phyloP scores from a whole-genome alignment of 2,888 invertebrate genomes.

The Sylvicola fuscatus region DNA sequence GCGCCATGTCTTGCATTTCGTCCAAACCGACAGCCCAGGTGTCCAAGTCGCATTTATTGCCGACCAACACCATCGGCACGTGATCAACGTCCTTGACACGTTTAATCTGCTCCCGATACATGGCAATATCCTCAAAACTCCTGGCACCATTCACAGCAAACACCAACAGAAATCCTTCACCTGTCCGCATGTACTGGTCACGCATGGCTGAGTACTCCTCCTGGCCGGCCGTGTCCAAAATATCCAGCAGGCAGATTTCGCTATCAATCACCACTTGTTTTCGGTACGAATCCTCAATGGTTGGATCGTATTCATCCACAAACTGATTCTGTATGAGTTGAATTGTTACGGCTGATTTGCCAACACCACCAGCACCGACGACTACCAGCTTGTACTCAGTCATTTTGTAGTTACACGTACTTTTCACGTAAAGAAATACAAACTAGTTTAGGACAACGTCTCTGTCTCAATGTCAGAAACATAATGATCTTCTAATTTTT shows the following conservation, averaged over 20 bases:
- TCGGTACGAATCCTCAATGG: slow-evolving; percentile 97
- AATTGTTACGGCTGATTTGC: slow-evolving; percentile 84
- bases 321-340: slow-evolving; percentile 86
- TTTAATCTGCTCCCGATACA: slow-evolving; percentile 89
- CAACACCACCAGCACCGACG: slow-evolving; percentile 86
- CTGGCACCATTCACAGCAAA: slow-evolving; percentile 99
- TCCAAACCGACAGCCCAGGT: slow-evolving; percentile 92
- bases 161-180: slow-evolving; percentile 95
- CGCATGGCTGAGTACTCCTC: slow-evolving; percentile 99
- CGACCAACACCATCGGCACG: slow-evolving; percentile 98
- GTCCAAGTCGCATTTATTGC: slow-evolving; percentile 95
- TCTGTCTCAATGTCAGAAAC: no score
- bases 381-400: slow-evolving; percentile 56
- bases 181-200: slow-evolving; percentile 99
- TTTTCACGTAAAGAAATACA: no score
- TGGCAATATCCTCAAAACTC: slow-evolving; percentile 89
- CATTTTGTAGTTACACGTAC: no score
- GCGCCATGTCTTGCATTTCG: slow-evolving; percentile 85
- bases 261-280: slow-evolving; percentile 53
- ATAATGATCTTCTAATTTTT: no score
- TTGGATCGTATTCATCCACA: slow-evolving; percentile 27
- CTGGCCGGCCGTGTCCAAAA: slow-evolving; percentile 97
- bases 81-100: slow-evolving; percentile 98
- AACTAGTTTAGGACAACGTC: no score
- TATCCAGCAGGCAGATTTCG: slow-evolving; percentile 69